Conservation (phyloP, 2,797 vertebrate genomes). For the Argyrosomus regius region DNA sequence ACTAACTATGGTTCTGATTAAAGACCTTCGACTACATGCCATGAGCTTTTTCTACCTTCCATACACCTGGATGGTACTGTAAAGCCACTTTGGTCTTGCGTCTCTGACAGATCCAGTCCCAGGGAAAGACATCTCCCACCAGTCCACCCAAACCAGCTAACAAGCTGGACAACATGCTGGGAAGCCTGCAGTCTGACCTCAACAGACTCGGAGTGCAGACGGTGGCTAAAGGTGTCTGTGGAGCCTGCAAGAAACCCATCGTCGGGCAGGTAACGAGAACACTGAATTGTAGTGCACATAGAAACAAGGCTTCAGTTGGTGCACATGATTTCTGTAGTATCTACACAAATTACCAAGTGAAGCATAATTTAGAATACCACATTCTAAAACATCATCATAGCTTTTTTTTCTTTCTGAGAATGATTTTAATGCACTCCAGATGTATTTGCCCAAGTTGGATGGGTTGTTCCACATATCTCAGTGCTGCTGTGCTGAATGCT, state of each 20-base stretch:
- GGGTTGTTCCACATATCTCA: constrained; percentile 20
- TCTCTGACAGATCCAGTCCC: constrained; percentile 89
- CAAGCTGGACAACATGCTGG: constrained; percentile 97
- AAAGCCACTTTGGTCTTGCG: constrained; percentile 20
- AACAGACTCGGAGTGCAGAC: constrained; percentile 94
- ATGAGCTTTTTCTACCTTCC: background rate
- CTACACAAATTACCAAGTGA: background rate
- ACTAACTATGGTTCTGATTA: background rate
- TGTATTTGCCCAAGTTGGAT: constrained; percentile 17
- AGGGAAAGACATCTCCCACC: constrained; percentile 89
- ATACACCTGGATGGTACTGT: background rate
- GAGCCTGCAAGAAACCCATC: constrained; percentile 97
- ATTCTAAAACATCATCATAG: constrained; percentile 4
- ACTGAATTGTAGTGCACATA: background rate
- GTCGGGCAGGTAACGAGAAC: constrained; percentile 90
- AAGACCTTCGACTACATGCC: background rate
- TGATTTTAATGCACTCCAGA: constrained; percentile 1
- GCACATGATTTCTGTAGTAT: background rate
- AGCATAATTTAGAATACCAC: background rate
- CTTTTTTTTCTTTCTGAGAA: background rate
- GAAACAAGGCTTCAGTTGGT: background rate
- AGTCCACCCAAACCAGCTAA: constrained; percentile 90
- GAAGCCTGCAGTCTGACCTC: constrained; percentile 95
- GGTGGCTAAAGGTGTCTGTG: constrained; percentile 94
- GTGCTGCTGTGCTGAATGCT: constrained; percentile 2